Percentiles rank a stretch among this genome's conserved stretches.
Conservation (phyloP, 2,797 vertebrate species). For the Tangara arthus region DNA sequence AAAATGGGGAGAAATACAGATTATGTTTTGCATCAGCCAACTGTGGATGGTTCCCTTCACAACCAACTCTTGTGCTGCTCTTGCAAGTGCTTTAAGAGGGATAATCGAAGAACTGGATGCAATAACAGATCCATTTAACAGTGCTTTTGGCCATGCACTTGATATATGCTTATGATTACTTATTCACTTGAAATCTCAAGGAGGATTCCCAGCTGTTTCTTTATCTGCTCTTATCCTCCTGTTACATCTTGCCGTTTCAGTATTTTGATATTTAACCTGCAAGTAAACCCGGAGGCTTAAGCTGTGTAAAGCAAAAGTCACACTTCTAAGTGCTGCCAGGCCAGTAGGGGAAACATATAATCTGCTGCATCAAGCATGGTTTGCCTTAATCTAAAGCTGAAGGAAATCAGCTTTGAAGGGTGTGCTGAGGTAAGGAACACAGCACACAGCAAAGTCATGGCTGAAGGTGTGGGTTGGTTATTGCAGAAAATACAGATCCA, state of each 20-base stretch:
- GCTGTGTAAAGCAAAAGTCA: slow-evolving; percentile 23
- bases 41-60: background rate
- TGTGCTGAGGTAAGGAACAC: slow-evolving; percentile 33
- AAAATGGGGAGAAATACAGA: background rate
- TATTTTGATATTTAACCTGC: slow-evolving; percentile 18
- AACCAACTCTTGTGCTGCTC: background rate
- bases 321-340: slow-evolving; percentile 9
- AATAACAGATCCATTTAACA: background rate
- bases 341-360: slow-evolving; percentile 5
- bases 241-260: background rate
- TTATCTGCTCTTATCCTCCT: background rate
- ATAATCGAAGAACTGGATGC: background rate
- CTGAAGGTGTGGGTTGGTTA: background rate
- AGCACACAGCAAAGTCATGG: background rate
- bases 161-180: background rate
- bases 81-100: background rate
- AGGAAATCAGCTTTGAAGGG: slow-evolving; percentile 56
- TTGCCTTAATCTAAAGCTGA: slow-evolving; percentile 58
- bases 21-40: background rate
- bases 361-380: slow-evolving; percentile 33
- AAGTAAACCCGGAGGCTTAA: background rate
- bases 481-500: background rate
- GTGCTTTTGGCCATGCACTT: background rate
- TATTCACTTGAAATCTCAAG: background rate
- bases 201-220: background rate